Percentiles rank a stretch among this genome's conserved stretches.
phyloP scores from a whole-genome alignment of 2,797 vertebrate genomes.

The Leptodactylus fallax region DNA sequence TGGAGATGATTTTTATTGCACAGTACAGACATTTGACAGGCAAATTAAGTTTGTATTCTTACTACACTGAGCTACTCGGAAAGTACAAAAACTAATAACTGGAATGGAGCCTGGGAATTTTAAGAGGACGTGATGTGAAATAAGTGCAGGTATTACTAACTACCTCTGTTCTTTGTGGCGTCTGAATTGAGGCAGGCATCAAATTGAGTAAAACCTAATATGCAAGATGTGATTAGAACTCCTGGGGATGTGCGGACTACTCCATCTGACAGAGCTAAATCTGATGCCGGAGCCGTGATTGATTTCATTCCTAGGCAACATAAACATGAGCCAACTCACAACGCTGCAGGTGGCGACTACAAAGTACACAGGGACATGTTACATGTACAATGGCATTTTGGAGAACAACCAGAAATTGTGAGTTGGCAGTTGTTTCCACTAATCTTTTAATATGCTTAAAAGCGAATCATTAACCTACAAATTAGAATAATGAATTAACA shows the following conservation, averaged over 20 bases:
- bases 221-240: constrained; percentile 42
- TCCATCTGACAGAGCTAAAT: constrained; percentile 17
- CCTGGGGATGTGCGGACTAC: constrained; percentile 11
- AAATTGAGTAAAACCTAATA: constrained; percentile 42
- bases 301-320: constrained; percentile 28
- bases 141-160: constrained; percentile 38
- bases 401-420: background rate
- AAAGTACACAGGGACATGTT: background rate
- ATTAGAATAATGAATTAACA: background rate
- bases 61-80: constrained; percentile 18
- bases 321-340: background rate
- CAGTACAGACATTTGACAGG: constrained; percentile 40
- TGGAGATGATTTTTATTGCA: constrained; percentile 39
- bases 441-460: background rate
- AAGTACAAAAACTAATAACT: constrained; percentile 47
- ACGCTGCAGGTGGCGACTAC: too few relatives aligned
- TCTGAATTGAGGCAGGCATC: constrained; percentile 24
- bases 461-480: background rate
- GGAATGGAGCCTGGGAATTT: constrained; percentile 39
- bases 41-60: constrained; percentile 31
- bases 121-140: constrained; percentile 36
- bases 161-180: constrained; percentile 29
- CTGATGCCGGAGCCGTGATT: background rate
- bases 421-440: background rate
- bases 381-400: background rate